phyloP scores from a whole-genome alignment of 2,113 vertebrate genomes.

The Addax nasomaculatus region DNA sequence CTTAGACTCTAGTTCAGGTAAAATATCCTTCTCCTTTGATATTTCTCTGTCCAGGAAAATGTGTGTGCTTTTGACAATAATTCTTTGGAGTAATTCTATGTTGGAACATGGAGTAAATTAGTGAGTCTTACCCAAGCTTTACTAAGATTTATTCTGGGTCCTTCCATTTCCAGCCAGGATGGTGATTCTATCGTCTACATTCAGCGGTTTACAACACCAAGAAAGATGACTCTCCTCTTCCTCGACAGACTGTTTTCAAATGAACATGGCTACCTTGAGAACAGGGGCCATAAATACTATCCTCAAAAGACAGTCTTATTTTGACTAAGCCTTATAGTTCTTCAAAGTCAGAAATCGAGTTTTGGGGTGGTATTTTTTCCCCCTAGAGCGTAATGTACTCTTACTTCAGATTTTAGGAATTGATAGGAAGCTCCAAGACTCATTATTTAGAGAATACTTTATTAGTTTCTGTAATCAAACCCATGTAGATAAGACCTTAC shows the following conservation, averaged over 20 bases:
- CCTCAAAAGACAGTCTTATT: not conserved
- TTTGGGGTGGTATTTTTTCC: not conserved
- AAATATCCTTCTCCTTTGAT: not conserved
- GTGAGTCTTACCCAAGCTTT: not conserved
- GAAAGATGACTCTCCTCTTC: not conserved
- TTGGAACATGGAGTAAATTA: not conserved
- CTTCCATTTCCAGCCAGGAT: not conserved
- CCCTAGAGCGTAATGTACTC: not conserved
- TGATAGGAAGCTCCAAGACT: slow-evolving; percentile 48
- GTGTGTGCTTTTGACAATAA: not conserved
- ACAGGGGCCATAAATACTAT: not conserved
- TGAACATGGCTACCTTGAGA: not conserved
- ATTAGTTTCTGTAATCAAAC: slow-evolving; percentile 99
- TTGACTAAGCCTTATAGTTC: not conserved
- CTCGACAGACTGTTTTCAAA: not conserved
- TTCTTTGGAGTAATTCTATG: not conserved
- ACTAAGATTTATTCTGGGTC: not conserved
- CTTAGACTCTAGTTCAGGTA: not conserved
- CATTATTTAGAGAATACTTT: slow-evolving; percentile 96
- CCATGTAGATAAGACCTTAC: slow-evolving; percentile 99
- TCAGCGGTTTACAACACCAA: not conserved
- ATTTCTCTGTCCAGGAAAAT: not conserved
- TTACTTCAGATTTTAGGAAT: slow-evolving; percentile 29
- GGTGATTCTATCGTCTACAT: no score
- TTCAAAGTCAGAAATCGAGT: not conserved